Percentiles rank a stretch among this genome's conserved stretches.
Evolutionary conservation across 2,113 vertebrate species (phyloP).

Genomic region (Montifringilla adamsi): DNA sequence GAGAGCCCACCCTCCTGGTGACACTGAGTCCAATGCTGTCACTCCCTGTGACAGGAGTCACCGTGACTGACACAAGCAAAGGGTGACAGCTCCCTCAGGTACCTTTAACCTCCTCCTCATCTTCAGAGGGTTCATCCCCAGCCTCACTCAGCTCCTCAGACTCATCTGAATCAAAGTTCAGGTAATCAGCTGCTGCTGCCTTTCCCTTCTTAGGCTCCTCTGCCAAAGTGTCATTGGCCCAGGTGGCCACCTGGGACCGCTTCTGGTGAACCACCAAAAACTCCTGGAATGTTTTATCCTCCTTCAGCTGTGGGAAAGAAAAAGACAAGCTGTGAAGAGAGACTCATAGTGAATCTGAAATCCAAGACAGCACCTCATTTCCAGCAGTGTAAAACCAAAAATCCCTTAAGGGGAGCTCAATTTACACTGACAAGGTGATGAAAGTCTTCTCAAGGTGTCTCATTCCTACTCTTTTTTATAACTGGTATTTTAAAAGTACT

Average conservation of each 20-base stretch:
- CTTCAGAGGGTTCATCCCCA: neutral
- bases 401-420: neutral
- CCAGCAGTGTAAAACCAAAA: neutral
- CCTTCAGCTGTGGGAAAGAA: constrained; percentile 76
- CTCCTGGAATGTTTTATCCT: constrained; percentile 86
- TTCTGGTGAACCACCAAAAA: constrained; percentile 91
- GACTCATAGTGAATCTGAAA: neutral
- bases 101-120: neutral
- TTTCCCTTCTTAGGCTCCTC: constrained; percentile 24
- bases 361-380: neutral
- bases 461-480: neutral
- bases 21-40: rapidly evolving
- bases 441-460: neutral
- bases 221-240: constrained; percentile 83
- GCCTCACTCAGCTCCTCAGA: constrained; percentile 70
- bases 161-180: constrained; percentile 89
- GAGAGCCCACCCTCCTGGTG: neutral
- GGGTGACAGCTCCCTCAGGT: constrained; percentile 3
- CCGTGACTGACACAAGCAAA: neutral
- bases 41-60: neutral
- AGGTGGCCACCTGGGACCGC: constrained; percentile 81
- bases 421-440: neutral
- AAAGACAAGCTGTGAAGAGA: neutral
- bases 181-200: constrained; percentile 78
- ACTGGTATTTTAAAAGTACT: neutral